A percentile compares a stretch with the other conserved stretches of the same genome.
Evolutionary conservation across 2,888 invertebrate species (phyloP).

Genomic region (Hyles lineata): DNA sequence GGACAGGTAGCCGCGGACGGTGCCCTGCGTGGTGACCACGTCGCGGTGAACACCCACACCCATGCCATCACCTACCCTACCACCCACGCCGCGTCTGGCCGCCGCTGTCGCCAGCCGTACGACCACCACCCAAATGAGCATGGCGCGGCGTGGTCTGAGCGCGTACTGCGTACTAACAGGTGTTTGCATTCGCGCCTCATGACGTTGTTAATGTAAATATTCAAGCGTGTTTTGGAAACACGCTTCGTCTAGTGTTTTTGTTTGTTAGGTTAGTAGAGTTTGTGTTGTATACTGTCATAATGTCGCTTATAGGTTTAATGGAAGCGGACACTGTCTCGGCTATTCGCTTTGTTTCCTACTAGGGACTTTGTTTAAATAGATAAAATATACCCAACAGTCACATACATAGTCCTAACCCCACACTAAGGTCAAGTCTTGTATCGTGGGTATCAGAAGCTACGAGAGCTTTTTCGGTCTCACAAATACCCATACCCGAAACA

Average conservation of each 20-base stretch:
- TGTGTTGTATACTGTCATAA: no score
- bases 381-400: no score
- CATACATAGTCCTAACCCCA: no score
- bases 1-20: conserved; percentile 67
- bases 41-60: conserved; percentile 55
- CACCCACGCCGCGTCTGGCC: conserved; percentile 36
- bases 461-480: no score
- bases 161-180: not conserved
- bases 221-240: conserved; percentile 13
- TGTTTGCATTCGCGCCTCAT: not conserved
- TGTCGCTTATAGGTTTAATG: no score
- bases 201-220: conserved; percentile 18
- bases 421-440: no score
- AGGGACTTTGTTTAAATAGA: no score
- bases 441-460: no score
- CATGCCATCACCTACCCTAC: not conserved
- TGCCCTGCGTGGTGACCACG: conserved; percentile 66
- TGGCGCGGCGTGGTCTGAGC: not conserved
- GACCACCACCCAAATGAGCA: conserved; percentile 28
- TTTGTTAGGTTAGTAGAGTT: not conserved
- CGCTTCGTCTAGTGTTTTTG: not conserved
- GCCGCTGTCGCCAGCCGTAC: conserved; percentile 25
- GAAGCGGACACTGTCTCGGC: no score
- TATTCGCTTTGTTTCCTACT: no score
- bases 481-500: no score